A percentile compares a stretch with the other conserved stretches of the same genome.
Evolutionary conservation across 2,113 vertebrate genomes (phyloP).

Genomic region (Menura novaehollandiae): DNA sequence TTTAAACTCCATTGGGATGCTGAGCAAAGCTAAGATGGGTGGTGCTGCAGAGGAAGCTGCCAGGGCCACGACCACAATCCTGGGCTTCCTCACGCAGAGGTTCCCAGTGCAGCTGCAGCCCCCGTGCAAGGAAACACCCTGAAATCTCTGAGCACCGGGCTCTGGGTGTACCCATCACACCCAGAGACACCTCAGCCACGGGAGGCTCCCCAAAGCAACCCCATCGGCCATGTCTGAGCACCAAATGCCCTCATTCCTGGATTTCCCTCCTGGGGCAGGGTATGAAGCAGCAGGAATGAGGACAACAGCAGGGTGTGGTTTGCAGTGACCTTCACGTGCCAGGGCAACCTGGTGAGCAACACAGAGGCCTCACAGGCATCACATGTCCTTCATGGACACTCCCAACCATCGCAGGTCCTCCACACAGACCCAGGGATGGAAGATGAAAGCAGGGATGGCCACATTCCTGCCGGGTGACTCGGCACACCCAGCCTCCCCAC

Average conservation of each 20-base stretch:
- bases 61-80: background rate
- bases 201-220: background rate
- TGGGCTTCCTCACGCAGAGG: background rate
- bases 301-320: background rate
- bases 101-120: background rate
- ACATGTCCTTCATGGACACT: background rate
- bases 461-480: background rate
- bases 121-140: accelerated
- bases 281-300: background rate
- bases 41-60: conserved; percentile 27
- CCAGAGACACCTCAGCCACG: background rate
- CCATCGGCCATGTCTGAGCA: accelerated
- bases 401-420: background rate
- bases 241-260: accelerated
- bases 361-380: background rate
- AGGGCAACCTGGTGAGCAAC: background rate
- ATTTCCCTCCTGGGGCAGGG: background rate
- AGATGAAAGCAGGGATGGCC: background rate
- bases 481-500: background rate
- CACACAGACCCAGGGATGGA: background rate
- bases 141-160: background rate
- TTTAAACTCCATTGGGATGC: conserved; percentile 43
- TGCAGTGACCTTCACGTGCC: background rate
- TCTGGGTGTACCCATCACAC: accelerated
- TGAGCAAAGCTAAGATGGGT: conserved; percentile 53